Base-by-base conservation (phyloP, 2,113 vertebrate genomes). In the Microcebus lehilahytsara region DNA sequence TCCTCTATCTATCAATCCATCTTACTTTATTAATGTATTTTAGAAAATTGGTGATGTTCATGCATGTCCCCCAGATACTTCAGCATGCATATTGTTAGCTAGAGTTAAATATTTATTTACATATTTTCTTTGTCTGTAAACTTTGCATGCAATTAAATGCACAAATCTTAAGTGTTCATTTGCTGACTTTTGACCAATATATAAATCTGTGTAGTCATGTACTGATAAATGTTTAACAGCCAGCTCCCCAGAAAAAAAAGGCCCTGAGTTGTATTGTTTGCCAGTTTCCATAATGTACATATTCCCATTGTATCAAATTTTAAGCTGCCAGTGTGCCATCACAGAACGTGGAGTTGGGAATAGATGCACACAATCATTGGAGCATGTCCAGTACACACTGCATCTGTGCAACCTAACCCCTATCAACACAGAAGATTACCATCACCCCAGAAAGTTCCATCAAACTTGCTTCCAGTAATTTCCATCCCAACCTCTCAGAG, bases 31-130 rank as follows among this genome's bases (percentile, higher is more conserved):
- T 71, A 89, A 93, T 64, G 1, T 86, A 78, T 72, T 69, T 83
- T 81, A 51, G 88, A 67, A 89, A 85, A 85, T 75, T 92, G 32
- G 67, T 69, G 74, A 4, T 66, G 9, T 84, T 81, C 93, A 77
- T 91, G 25, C 9, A 60, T 89, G 19, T 16, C 27, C 17, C 27
- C 17, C 86, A 81, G 86, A 66, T 89, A 85, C 40, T 69, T 77
- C 40, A 85, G 27, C 67, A 83, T 53, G n/a, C 34, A 89, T 93
- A 86, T 81, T 91, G 46, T 72, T 89, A 51, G 20, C 51, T 93
- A 75, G 60, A 97, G 77, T 85, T 95, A 93, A 69, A 85, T 93
- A 81, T 89, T 93, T 95, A 51, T 66, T n/a, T 87, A 46, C 20
- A 51, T 85, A 93, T 81, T 93, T 79, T 92, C 4, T 96, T 96